A percentile compares a stretch with the other conserved stretches of the same genome.
These are phyloP conservation scores for Drosophila navojoa DNA, from an alignment of 1,140 invertebrate species.

Conservation along the genomic window DNA sequence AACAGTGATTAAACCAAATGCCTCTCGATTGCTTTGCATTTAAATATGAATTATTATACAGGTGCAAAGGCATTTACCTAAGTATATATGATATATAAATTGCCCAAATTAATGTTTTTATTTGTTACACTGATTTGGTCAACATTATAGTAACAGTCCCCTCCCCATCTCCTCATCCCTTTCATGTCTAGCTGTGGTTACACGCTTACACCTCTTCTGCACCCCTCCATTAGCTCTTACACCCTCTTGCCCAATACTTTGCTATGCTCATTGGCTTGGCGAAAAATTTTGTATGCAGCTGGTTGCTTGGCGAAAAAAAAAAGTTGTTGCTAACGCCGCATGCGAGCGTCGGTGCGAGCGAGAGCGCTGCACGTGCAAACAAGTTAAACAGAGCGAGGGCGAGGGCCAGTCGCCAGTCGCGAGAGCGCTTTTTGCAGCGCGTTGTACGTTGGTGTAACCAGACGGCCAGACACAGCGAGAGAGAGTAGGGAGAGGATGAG, in stretches of 20 bases:
- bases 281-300: conserved; percentile 65
- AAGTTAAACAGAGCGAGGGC: conserved; percentile 14
- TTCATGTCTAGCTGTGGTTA: not conserved
- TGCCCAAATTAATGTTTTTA: too few relatives aligned
- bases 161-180: not conserved
- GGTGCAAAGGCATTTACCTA: not conserved
- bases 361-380: conserved; percentile 37
- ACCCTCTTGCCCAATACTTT: not conserved
- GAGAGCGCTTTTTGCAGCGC: conserved; percentile 29
- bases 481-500: conserved; percentile 24
- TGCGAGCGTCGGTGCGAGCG: conserved; percentile 51
- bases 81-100: not conserved
- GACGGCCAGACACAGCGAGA: conserved; percentile 8
- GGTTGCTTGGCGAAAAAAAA: conserved; percentile 62
- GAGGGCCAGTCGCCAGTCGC: not conserved
- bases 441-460: conserved; percentile 38
- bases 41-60: not conserved
- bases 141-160: not conserved
- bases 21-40: not conserved
- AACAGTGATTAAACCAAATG: conserved; percentile 16
- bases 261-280: conserved; percentile 34
- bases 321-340: conserved; percentile 83
- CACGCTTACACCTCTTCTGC: not conserved
- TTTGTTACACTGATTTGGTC: not conserved
- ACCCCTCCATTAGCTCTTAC: not conserved